A percentile compares a stretch with the other conserved stretches of the same genome.
These are phyloP conservation scores for Drosophila elegans DNA, from an alignment of 1,140 invertebrate species.

Conservation along the genomic window DNA sequence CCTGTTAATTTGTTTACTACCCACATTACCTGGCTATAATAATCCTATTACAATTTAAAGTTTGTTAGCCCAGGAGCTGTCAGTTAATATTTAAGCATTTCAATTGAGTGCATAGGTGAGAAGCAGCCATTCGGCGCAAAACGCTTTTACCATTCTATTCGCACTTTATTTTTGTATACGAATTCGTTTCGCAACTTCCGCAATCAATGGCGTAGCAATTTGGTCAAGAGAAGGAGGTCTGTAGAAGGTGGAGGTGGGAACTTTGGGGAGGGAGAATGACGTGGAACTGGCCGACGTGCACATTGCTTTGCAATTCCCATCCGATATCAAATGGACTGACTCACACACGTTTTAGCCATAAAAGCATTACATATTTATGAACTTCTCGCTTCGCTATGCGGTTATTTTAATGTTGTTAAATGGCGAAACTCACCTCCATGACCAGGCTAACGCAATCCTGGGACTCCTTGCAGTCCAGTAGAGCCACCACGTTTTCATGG, in stretches of 20 bases:
- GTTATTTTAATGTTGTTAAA: constrained; percentile 13
- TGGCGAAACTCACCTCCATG: constrained; percentile 92
- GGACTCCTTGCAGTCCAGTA: constrained; percentile 98
- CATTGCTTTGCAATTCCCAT: constrained; percentile 24
- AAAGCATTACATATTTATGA: constrained; percentile 50
- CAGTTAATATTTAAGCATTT: background rate
- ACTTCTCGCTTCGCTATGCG: constrained; percentile 7
- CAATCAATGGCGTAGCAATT: constrained; percentile 78
- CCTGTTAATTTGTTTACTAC: background rate
- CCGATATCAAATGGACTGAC: constrained; percentile 31
- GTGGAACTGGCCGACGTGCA: constrained; percentile 65
- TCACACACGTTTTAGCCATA: constrained; percentile 56
- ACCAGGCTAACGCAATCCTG: constrained; percentile 97
- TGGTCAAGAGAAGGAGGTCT: constrained; percentile 31
- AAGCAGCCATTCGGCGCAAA: constrained; percentile 8
- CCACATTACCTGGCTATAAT: background rate
- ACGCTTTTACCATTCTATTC: constrained; percentile 37
- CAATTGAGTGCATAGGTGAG: background rate
- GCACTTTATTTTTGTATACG: constrained; percentile 60
- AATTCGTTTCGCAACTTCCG: constrained; percentile 72
- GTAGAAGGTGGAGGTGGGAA: background rate
- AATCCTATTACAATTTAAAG: background rate
- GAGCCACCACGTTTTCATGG: constrained; percentile 98
- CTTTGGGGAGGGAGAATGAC: constrained; percentile 31
- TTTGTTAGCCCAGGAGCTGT: background rate